Percentiles rank a stretch among this genome's conserved stretches.
Evolutionary conservation across 2,113 vertebrate genomes (phyloP).

Genomic region (Heliornis fulica): DNA sequence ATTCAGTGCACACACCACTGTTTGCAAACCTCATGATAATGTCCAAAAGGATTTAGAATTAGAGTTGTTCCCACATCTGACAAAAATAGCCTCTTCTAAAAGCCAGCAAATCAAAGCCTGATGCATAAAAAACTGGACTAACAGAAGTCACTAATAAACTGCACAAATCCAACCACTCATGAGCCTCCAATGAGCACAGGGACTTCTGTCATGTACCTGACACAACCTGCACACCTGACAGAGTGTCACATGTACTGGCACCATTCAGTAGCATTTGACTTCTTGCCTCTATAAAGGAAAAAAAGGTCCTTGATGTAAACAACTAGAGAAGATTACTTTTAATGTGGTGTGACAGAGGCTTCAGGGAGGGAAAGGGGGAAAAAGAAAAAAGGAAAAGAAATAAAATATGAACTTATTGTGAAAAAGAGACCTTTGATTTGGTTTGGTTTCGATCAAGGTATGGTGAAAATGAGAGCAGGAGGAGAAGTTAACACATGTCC

Average conservation of each 20-base stretch:
- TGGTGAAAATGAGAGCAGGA: not conserved
- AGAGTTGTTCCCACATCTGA: not conserved
- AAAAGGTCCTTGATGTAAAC: not conserved
- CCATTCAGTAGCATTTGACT: not conserved
- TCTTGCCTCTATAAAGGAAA: not conserved
- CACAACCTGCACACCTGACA: not conserved
- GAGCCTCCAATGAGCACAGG: not conserved
- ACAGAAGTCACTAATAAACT: not conserved
- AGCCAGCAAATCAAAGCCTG: not conserved
- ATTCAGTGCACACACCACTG: not conserved
- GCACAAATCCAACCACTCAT: not conserved
- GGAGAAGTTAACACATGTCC: not conserved
- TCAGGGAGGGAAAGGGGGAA: not conserved
- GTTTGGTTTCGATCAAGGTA: too few species aligned
- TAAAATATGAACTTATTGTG: not conserved
- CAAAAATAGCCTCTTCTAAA: not conserved
- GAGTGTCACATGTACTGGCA: not conserved
- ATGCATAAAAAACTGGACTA: not conserved
- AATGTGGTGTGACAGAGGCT: not conserved
- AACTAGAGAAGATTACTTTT: not conserved
- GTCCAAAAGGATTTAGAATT: not conserved
- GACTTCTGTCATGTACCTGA: not conserved
- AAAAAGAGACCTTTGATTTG: not conserved
- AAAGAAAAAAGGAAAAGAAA: not conserved
- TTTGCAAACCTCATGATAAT: not conserved